Evolutionary conservation across 2,888 invertebrate species (phyloP).

Genomic region (Trichogramma evanescens): DNA sequence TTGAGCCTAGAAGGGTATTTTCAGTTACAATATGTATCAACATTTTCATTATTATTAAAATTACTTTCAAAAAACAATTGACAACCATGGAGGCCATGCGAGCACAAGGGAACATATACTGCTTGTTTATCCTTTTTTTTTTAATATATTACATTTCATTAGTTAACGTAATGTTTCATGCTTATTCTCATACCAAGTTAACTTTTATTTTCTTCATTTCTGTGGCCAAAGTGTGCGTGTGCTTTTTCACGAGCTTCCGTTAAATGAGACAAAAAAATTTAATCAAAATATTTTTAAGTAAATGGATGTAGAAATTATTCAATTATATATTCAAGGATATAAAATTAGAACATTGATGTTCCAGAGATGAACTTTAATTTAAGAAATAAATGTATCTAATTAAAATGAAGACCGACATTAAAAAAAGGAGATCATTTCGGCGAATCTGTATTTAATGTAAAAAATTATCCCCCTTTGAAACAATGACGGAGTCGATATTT

Average conservation of each 20-base stretch:
- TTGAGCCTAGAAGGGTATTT: not conserved
- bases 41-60: not conserved
- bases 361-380: not conserved
- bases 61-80: constrained; percentile 48
- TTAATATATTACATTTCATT: constrained; percentile 5
- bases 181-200: not conserved
- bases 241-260: constrained; percentile 7
- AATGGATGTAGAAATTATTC: not conserved
- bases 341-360: not conserved
- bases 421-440: constrained; percentile 12
- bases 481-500: too few relatives aligned
- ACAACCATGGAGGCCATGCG: constrained; percentile 40
- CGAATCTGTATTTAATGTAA: constrained; percentile 11
- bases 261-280: not conserved
- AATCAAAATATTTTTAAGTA: not conserved
- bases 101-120: constrained; percentile 25
- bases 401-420: too few relatives aligned
- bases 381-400: too few relatives aligned
- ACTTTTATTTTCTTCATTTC: not conserved
- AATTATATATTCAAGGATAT: not conserved
- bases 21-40: not conserved
- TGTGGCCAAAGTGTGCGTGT: constrained; percentile 20
- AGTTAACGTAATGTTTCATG: not conserved
- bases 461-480: too few relatives aligned
- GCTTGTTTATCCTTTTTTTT: constrained; percentile 19